Percentiles rank a stretch among this genome's conserved stretches.
phyloP scores from a whole-genome alignment of 2,888 invertebrate species.

The Busseola fusca region DNA sequence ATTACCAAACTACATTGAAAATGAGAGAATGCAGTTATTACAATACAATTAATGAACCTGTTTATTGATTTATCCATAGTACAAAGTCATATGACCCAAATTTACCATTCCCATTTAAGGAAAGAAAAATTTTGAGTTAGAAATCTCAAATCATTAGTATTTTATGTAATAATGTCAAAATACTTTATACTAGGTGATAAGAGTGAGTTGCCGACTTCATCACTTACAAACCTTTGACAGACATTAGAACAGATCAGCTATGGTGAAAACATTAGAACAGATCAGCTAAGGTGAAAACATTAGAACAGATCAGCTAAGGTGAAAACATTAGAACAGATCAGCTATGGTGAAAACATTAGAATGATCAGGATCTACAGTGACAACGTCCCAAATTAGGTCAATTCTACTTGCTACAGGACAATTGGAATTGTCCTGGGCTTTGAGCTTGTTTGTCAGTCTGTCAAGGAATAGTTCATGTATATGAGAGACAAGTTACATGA shows the following conservation, averaged over 20 bases:
- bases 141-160: not conserved
- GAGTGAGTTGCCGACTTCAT: not conserved
- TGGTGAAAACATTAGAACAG: not conserved
- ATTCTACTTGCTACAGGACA: not conserved
- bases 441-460: not conserved
- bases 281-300: not conserved
- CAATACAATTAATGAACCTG: not conserved
- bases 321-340: not conserved
- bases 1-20: not conserved
- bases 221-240: not conserved
- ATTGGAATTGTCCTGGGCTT: not conserved
- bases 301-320: not conserved
- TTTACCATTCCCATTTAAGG: not conserved
- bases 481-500: not conserved
- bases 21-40: not conserved
- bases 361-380: too few species aligned
- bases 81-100: constrained; percentile 30
- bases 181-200: not conserved
- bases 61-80: constrained; percentile 8
- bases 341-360: not conserved
- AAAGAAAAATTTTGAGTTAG: not conserved
- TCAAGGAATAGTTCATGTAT: not conserved
- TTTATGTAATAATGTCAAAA: constrained; percentile 11
- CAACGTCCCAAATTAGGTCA: not conserved
- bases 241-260: not conserved